Evolutionary conservation across 2,888 invertebrate species (phyloP), one percentile per base, ranked within the genome.

Genomic region (Catocala fraxini): DNA sequence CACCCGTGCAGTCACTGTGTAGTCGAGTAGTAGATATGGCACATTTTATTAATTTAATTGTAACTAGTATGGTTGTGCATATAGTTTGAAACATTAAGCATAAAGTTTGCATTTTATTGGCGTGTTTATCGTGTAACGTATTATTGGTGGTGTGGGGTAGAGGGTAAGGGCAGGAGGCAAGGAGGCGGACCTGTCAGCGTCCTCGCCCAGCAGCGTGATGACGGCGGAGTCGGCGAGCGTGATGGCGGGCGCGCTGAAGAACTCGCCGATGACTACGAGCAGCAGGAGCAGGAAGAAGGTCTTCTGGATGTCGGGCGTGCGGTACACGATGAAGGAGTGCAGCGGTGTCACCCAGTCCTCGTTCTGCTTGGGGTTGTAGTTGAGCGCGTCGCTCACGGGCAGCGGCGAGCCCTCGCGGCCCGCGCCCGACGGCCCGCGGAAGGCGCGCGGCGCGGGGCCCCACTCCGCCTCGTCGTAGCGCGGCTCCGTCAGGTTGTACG

Each of bases 191-290:
- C 96, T 96, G 82, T 97, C 97, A 0, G 97, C 97, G 84, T 97
- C 98, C 83, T 98, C 98, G 0, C 98, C 98, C 0, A 99, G 95
- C 71, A 98, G 94, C 4, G 97, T 97, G 67, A 98, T 97, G 47
- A 98, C 98, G 6, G 98, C 98, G 0, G 98, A 97, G 89, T 98
- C 98, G 0, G 99, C 99, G 55, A 99, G 94, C 0, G 99, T 98
- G 73, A 99, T 97, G 43, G 99, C 98, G 0, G 99, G 99, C 0
- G 99, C 98, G 80, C 98, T 97, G 92, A 99, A 99, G 94, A 99
- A 99, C 93, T 99, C 99, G 0, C 99, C 99, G 59, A 99, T 97
- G 35, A 99, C 96, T 11, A 99, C 98, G 57, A 99, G 95, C 51
- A 99, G 94, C 57, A 99, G 94, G 46, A 99, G 95, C 43, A 99